Conservation (phyloP, 2,888 invertebrate genomes). For the Halictus quadricinctus region DNA sequence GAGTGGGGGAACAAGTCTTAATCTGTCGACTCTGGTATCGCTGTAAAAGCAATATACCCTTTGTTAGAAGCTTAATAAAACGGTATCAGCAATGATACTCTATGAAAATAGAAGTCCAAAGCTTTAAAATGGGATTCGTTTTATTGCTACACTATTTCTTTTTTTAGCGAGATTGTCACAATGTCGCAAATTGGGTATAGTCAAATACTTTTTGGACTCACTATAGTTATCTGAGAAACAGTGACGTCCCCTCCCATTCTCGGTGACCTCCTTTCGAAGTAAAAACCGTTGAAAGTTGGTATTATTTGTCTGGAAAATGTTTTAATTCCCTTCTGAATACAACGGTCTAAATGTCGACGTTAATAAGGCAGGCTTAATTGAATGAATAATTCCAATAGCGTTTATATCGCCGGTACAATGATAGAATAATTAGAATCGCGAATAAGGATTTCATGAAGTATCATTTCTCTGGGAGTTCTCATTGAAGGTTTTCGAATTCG, state of each 20-base stretch:
- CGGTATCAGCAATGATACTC: too few species aligned
- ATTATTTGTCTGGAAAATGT: neutral
- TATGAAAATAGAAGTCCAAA: too few species aligned
- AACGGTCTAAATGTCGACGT: neutral
- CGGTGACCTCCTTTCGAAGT: neutral
- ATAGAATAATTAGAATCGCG: neutral
- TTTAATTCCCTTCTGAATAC: neutral
- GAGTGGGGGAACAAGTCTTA: too few species aligned
- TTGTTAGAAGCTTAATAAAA: too few species aligned
- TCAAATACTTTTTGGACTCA: neutral
- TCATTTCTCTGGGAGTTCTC: neutral
- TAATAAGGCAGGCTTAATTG: neutral
- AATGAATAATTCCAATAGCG: neutral
- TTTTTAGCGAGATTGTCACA: too few species aligned
- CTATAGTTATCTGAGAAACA: neutral
- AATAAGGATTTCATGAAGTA: neutral
- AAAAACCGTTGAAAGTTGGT: neutral
- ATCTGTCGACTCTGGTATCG: too few species aligned
- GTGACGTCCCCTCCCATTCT: neutral
- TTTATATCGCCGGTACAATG: neutral
- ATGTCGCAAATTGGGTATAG: too few species aligned
- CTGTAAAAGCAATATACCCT: too few species aligned
- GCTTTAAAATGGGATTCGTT: too few species aligned
- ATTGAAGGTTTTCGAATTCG: constrained; percentile 12
- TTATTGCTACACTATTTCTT: too few species aligned